Percentiles rank a stretch among this genome's conserved stretches.
Conservation (phyloP, 2,113 vertebrate species). For the Coryphaenoides rupestris region DNA sequence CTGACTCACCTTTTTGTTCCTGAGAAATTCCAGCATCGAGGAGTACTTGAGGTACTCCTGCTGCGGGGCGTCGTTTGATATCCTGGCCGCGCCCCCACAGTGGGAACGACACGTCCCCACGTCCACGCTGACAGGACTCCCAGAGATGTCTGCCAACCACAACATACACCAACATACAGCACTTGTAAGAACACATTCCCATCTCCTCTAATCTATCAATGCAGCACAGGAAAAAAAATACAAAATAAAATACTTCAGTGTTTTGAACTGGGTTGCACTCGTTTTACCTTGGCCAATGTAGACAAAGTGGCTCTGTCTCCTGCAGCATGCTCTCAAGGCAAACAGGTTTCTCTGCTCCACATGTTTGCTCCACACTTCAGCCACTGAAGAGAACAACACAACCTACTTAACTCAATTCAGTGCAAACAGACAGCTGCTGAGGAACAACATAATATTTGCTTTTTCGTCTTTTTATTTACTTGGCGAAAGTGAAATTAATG, state of each 20-base stretch:
- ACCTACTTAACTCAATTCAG: neutral
- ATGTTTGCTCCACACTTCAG: constrained; percentile 36
- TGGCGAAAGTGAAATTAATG: too few species aligned
- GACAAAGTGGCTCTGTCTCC: constrained; percentile 70
- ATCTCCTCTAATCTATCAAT: too few species aligned
- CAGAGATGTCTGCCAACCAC: constrained; percentile 66
- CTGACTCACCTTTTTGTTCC: constrained; percentile 70
- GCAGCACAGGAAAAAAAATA: too few species aligned
- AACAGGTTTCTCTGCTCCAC: constrained; percentile 62
- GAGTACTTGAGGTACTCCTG: constrained; percentile 64
- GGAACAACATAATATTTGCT: neutral
- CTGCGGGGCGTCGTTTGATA: constrained; percentile 31
- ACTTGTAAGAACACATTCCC: neutral
- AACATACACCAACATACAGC: neutral
- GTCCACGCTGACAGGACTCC: constrained; percentile 71
- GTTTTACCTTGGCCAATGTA: constrained; percentile 70
- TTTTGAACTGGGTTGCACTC: too few species aligned
- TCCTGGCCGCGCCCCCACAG: constrained; percentile 52
- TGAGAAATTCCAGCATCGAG: constrained; percentile 74
- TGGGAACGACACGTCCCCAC: constrained; percentile 67
- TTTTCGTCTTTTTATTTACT: neutral
- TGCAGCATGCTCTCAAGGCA: constrained; percentile 73
- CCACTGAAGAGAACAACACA: constrained; percentile 51
- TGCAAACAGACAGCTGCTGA: neutral
- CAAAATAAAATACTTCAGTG: too few species aligned